Evolutionary conservation across 1,140 invertebrate species (phyloP), one percentile per base, ranked within the genome.

Genomic region (Fopius arisanus): DNA sequence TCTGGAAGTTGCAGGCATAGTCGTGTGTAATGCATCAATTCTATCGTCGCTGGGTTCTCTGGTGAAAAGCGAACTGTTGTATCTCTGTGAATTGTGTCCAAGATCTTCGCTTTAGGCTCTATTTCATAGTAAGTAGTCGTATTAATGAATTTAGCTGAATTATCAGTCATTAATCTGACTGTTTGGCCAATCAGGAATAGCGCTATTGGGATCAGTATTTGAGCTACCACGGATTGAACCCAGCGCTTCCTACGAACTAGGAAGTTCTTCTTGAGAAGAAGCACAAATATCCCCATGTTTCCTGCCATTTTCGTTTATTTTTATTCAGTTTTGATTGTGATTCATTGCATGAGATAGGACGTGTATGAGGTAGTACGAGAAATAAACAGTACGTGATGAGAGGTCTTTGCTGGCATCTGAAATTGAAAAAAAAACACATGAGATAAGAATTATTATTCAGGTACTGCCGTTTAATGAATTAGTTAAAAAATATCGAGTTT

Each of bases 221-320:
- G 81, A 14, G 85, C 59, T 19, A 88, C 80, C 31, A 87, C 9
- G 9, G 77, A 80, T 19, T 75, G 71, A 48, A 81, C 81, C 85
- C 85, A 87, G 54, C 87, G 80, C 21, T 82, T 84, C 23, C 78
- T 83, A 14, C 87, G 79, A 6, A 87, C 79, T 26, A 86, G 65
- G 12, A 78, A 77, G 74, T 87, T 84, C 76, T 88, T 88, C 63
- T 82, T 80, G 43, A 88, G 72, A 12, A 88, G 67, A 4, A 88
- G 77, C 5, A 73, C 69, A 65, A 87, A 83, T 16, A 83, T 79
- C 63, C 78, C 81, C 16, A 77, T 77, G 70, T 78, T 80, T 28
- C 76, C 75, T 37, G 16, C 67, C 80, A 82, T 82, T 29, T 69
- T 48, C 2, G 7, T n/a, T n/a, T n/a, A 48, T 48, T 5, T 4